These are phyloP conservation scores for Diarsia dahlii DNA, from an alignment of 2,888 invertebrate genomes.

Conservation along the genomic window DNA sequence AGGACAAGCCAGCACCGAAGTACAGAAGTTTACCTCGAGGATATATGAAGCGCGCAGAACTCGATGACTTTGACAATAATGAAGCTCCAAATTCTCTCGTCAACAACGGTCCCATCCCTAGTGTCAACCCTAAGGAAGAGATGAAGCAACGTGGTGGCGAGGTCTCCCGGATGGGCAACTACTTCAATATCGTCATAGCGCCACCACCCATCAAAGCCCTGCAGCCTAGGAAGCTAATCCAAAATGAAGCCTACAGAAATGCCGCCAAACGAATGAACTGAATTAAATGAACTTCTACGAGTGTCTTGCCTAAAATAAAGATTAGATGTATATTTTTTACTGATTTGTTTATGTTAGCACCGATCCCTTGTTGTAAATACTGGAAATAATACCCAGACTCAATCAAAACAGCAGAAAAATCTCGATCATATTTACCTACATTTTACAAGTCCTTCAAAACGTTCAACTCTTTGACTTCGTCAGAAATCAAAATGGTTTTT, in stretches of 20 bases:
- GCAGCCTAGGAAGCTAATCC: constrained; percentile 83
- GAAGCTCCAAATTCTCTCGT: constrained; percentile 63
- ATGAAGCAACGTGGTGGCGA: constrained; percentile 77
- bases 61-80: constrained; percentile 66
- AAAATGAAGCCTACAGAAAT: constrained; percentile 72
- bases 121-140: constrained; percentile 50
- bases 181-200: constrained; percentile 88
- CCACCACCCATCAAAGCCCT: constrained; percentile 86
- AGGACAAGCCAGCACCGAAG: constrained; percentile 70
- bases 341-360: constrained; percentile 25
- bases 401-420: constrained; percentile 1
- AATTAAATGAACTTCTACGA: constrained; percentile 28
- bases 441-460: background rate
- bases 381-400: background rate
- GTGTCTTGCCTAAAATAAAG: constrained; percentile 40
- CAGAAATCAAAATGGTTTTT: constrained; percentile 11
- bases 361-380: background rate
- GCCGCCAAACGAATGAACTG: constrained; percentile 71
- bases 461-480: background rate
- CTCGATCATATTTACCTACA: background rate
- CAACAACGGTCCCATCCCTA: constrained; percentile 46
- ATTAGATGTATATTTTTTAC: constrained; percentile 3
- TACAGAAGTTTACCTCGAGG: constrained; percentile 68
- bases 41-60: constrained; percentile 75
- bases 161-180: constrained; percentile 87